Evolutionary conservation across 2,113 vertebrate species (phyloP).

Genomic region (Epinephelus cyanopodus): DNA sequence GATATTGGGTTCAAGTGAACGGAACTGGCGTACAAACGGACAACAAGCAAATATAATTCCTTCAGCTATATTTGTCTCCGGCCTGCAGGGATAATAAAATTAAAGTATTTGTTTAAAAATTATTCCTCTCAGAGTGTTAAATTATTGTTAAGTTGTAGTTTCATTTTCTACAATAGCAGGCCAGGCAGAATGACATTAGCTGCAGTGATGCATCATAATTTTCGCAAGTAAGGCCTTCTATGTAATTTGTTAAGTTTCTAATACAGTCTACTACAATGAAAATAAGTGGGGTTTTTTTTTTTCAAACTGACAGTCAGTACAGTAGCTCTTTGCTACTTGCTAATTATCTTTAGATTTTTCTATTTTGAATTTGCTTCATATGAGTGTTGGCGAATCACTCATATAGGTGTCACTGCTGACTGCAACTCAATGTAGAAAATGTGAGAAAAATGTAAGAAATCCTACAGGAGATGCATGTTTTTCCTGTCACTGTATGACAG

Average conservation of each 20-base stretch:
- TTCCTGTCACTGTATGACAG: slow-evolving; percentile 48
- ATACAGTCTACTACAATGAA: not conserved
- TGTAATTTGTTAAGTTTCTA: not conserved
- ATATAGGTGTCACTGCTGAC: not conserved
- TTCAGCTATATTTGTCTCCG: too few species aligned
- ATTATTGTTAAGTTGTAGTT: not conserved
- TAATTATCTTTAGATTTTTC: not conserved
- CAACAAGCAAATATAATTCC: too few species aligned
- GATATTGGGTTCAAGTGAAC: too few species aligned
- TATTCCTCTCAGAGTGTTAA: too few species aligned
- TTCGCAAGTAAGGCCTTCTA: not conserved
- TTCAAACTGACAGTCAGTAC: not conserved
- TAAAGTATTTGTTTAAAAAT: too few species aligned
- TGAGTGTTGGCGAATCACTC: not conserved
- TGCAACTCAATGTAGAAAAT: slow-evolving; percentile 19
- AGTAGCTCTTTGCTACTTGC: not conserved
- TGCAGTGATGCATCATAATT: not conserved
- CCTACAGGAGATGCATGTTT: slow-evolving; percentile 30
- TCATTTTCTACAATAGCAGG: not conserved
- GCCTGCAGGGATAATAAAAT: too few species aligned
- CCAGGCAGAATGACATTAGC: not conserved
- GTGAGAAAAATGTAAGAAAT: slow-evolving; percentile 25
- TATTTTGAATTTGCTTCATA: slow-evolving; percentile 14
- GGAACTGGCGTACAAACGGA: too few species aligned
- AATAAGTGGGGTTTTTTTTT: not conserved